Evolutionary conservation across 2,113 vertebrate genomes (phyloP).

Genomic region (Tenebrosternarchus preto): DNA sequence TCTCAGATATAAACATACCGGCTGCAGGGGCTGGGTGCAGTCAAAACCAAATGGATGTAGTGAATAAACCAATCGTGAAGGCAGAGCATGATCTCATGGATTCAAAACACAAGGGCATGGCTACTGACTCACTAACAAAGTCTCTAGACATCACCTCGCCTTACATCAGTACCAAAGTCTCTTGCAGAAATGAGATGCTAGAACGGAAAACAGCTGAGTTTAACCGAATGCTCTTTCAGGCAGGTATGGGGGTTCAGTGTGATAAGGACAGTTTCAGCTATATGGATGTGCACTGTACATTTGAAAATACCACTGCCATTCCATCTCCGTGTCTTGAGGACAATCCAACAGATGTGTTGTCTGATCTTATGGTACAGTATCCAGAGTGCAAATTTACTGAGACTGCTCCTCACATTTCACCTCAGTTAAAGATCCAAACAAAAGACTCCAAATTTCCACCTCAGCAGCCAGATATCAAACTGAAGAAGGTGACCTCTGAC

Average conservation of each 20-base stretch:
- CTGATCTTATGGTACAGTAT: constrained; percentile 24
- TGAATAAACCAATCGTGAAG: constrained; percentile 46
- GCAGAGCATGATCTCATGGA: constrained; percentile 42
- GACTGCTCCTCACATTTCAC: constrained; percentile 14
- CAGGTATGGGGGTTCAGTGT: constrained; percentile 74
- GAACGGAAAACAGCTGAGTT: constrained; percentile 92
- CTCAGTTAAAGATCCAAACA: constrained; percentile 20
- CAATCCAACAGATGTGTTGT: constrained; percentile 1
- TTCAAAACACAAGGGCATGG: constrained; percentile 40
- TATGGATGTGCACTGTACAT: constrained; percentile 12
- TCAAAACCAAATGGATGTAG: constrained; percentile 48
- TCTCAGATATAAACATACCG: constrained; percentile 76
- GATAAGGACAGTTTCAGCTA: constrained; percentile 48
- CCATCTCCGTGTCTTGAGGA: neutral
- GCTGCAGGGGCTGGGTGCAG: constrained; percentile 62
- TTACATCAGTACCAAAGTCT: constrained; percentile 55
- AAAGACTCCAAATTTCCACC: constrained; percentile 48
- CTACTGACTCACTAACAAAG: constrained; percentile 53
- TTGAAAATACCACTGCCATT: constrained; percentile 15
- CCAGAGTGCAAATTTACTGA: constrained; percentile 7
- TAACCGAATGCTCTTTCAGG: constrained; percentile 90
- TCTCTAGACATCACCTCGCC: constrained; percentile 56
- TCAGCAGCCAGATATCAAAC: constrained; percentile 51
- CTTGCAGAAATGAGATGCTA: constrained; percentile 80
- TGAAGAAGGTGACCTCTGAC: constrained; percentile 44